Base-by-base conservation (phyloP, 2,888 invertebrate genomes). In the Euspilapteryx auroguttella region DNA sequence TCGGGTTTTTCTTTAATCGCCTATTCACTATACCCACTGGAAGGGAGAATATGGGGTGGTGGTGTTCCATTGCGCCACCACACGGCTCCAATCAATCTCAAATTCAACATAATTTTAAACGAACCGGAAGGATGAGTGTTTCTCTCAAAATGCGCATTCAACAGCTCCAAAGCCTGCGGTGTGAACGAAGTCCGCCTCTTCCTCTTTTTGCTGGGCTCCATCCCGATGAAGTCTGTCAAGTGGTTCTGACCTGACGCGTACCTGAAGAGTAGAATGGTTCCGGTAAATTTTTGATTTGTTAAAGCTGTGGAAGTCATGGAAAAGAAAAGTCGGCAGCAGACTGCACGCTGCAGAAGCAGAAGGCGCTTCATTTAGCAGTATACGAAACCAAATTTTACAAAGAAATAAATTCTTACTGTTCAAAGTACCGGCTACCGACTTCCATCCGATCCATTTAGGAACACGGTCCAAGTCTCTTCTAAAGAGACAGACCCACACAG, bases 121-220 rank as follows among this genome's bases (percentile, higher is more conserved):
- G 26, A 76, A 95, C 97, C 96, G 65, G 96, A 95, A 21, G 97
- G 97, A 81, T 97, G 97, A 31, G 96, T 97, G 71, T 96, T 96
- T 47, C 92, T 83, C 65, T 95, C 94, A 55, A 97, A 97, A 69
- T 96, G 94, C 32, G 92, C 90, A 63, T 96, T 97, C 33, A 97
- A 80, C 36, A 95, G 78, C 66, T 96, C 96, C 47, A 97, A 68
- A 9, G 97, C 97, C 63, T 95, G 94, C 1, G 96, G 97, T 3
- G 97, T 96, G 73, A 97, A 97, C 1, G 96, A 96, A 21, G 97
- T 97, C 49, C 97, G 83, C 46, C 96, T 79, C 76, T 97, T 97
- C 47, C 97, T 82, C 55, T 97, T 97, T 79, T 97, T 97, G 34
- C 94, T 94, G 3, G 95, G 94, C 57, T 96, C 96, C 57, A 94